Evolutionary conservation across 2,888 invertebrate species (phyloP), one percentile per base, ranked within the genome.

Genomic region (Dicyrtomina minuta): DNA sequence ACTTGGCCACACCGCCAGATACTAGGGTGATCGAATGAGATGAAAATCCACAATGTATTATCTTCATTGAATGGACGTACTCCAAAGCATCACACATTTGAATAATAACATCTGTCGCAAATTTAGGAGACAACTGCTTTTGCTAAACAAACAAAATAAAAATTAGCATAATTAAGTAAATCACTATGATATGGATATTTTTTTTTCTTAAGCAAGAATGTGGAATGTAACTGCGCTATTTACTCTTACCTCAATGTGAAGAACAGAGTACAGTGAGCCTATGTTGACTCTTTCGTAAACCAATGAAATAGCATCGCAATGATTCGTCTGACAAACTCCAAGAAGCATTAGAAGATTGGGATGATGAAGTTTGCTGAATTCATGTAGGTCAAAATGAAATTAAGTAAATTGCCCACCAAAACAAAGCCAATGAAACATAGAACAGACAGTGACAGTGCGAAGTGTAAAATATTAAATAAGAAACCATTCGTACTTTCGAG

Each of bases 11-110:
- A 62, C 79, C 74, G 15, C 77, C 74, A 46, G 78, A 79, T 15
- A 82, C 79, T 15, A 84, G 78, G 71, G 81, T 81, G 22, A 84
- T 79, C 33, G 83, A 81, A 77, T 84, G 83, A 2, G 84, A 84
- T 22, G 82, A 81, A 22, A 84, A 74, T 66, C 79, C 80, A 75
- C 82, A 81, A 75, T 84, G 84, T 0, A 84, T 75, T 56, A 81
- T 79, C 65, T 81, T 79, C 72, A 81, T 80, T 24, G 81, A 79
- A 75, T 84, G 84, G 4, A 84, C 77, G 75, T 81, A 84, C 20
- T 82, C 78, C 64, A 84, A 71, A 0, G 82, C 84, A 70, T 81
- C 80, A 66, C 81, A 80, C 33, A 83, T 79, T 77, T 84, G 82
- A 46, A 71, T 67, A 33, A 72, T 46, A 10, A 69, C 41, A 49